Percentiles rank a stretch among this genome's conserved stretches.
These are phyloP conservation scores for Pelobates cultripes DNA, from an alignment of 2,797 vertebrate species.

Conservation along the genomic window DNA sequence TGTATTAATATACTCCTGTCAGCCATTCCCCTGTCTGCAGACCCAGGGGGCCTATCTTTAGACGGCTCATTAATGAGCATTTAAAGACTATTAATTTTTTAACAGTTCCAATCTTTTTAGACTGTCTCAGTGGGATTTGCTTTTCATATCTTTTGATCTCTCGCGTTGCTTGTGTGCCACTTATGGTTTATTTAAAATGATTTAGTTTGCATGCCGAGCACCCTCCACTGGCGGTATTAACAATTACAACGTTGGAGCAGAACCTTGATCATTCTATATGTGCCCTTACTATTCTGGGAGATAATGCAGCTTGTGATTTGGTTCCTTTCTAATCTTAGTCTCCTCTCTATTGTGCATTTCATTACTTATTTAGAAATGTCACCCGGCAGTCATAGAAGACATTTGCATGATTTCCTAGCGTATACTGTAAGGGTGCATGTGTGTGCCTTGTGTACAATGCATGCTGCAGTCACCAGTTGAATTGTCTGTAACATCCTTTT, in stretches of 20 bases:
- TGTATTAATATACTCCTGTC: neutral
- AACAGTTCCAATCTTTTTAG: conserved; percentile 6
- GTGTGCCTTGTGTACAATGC: too few species aligned
- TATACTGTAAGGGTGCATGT: too few species aligned
- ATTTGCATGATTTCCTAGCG: too few species aligned
- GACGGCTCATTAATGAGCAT: conserved; percentile 12
- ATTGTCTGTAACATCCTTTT: too few species aligned
- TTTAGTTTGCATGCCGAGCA: neutral
- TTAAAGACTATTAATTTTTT: conserved; percentile 37
- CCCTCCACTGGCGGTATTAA: conserved; percentile 13
- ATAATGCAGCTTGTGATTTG: too few species aligned
- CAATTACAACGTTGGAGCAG: neutral
- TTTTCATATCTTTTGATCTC: neutral
- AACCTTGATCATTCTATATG: neutral
- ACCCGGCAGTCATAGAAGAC: too few species aligned
- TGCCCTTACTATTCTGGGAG: too few species aligned
- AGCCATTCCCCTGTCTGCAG: neutral
- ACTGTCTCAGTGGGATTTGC: neutral
- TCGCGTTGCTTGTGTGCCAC: neutral
- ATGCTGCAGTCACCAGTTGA: too few species aligned
- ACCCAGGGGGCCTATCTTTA: neutral
- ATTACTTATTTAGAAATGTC: too few species aligned
- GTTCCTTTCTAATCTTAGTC: too few species aligned
- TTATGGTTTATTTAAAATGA: neutral
- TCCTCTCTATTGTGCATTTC: too few species aligned